Evolutionary conservation across 2,888 invertebrate species (phyloP), one percentile per base, ranked within the genome.

Genomic region (Laspeyria flexula): DNA sequence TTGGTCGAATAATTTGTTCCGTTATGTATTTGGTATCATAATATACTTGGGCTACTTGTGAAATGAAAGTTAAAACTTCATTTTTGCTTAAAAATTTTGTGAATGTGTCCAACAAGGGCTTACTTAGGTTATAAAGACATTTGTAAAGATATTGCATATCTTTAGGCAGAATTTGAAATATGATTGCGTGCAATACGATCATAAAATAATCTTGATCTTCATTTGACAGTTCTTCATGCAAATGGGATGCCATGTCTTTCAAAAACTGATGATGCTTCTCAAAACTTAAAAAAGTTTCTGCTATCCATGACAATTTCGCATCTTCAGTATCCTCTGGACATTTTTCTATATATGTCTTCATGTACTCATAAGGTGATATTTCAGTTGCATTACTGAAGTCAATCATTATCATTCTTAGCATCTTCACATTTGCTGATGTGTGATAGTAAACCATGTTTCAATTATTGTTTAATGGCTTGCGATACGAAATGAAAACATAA

Each of bases 21-120:
- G 93, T 81, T 15, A 93, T 85, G 62, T 88, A 94, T 23, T 78
- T 83, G 33, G 88, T 88, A 50, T 93, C 94, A 63, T 93, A 94
- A 62, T 82, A 71, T 33, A 73, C 62, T 63, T 92, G 88, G 23
- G 92, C 93, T 51, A 88, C 77, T 77, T 91, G 85, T 10, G 93
- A 85, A 55, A 93, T 83, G 30, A 78, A 82, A 29, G 86, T 74
- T 38, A 93, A 73, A 42, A 88, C 84, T 67, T 93, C 88, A 63
- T 92, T 88, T 44, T 86, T 85, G 25, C 83, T 80, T 39, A 94
- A 79, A 70, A 87, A 92, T 38, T 80, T 80, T 12, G 92, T 79
- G 30, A 94, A 83, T 1, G 71, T 74, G 38, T 71, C 63, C 9
- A 91, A 60, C 33, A 92, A 63, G n/a, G 72, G 39, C 50, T 86